These are phyloP conservation scores for Myioborus miniatus DNA, from an alignment of 2,797 vertebrate genomes.

Conservation along the genomic window DNA sequence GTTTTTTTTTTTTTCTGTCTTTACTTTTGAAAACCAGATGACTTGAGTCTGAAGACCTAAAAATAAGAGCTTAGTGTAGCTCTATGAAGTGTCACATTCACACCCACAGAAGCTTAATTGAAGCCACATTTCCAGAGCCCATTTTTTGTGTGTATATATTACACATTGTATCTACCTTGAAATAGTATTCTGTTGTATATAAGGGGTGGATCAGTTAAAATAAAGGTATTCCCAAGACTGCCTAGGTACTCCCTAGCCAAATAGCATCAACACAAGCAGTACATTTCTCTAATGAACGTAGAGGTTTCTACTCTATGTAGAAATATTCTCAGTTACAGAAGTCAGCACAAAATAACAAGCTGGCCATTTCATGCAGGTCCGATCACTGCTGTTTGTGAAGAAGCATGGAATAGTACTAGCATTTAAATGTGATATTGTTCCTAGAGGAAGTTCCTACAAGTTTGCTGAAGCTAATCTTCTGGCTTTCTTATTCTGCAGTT, in stretches of 20 bases:
- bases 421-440: not conserved
- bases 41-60: not conserved
- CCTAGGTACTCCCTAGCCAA: not conserved
- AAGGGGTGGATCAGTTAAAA: not conserved
- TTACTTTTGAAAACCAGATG: not conserved
- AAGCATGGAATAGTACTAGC: not conserved
- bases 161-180: not conserved
- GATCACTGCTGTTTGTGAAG: not conserved
- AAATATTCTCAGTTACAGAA: not conserved
- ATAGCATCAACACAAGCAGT: not conserved
- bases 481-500: not conserved
- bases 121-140: not conserved
- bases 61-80: fast-evolving
- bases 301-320: not conserved
- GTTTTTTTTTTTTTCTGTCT: not conserved
- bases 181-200: not conserved
- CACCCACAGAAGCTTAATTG: not conserved
- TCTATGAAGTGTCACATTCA: fast-evolving
- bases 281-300: not conserved
- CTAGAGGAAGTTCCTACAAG: not conserved
- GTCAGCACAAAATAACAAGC: not conserved
- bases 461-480: not conserved
- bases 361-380: not conserved
- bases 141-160: not conserved
- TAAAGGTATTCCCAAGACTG: not conserved